Evolutionary conservation across 1,140 invertebrate species (phyloP).

Genomic region (Cotesia glomerata): DNA sequence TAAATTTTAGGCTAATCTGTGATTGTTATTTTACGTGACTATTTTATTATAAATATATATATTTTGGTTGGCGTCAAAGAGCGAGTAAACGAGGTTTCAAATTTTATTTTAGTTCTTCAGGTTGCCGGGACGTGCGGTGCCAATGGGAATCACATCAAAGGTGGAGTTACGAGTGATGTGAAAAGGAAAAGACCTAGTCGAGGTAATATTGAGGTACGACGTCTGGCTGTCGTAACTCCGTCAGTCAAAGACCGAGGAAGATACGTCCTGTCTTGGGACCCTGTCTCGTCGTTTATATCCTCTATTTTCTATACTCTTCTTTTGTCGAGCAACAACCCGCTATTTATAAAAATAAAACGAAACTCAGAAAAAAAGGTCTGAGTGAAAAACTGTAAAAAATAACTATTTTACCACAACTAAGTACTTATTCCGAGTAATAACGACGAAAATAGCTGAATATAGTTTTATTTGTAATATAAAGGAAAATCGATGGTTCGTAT

Average conservation of each 20-base stretch:
- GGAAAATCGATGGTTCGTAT: slow-evolving; percentile 14
- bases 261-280: neutral
- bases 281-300: slow-evolving; percentile 7
- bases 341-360: neutral
- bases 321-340: neutral
- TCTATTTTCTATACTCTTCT: neutral
- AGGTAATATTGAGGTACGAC: slow-evolving; percentile 30
- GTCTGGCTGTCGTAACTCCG: slow-evolving; percentile 27
- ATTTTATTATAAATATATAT: no score
- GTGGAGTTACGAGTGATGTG: slow-evolving; percentile 6
- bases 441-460: slow-evolving; percentile 2
- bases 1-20: no score
- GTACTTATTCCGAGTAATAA: neutral
- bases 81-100: neutral
- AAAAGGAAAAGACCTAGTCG: neutral
- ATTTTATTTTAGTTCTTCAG: slow-evolving; percentile 7
- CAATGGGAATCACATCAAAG: slow-evolving; percentile 32
- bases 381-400: no score
- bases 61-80: neutral
- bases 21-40: no score
- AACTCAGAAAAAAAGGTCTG: neutral
- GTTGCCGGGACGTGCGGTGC: neutral
- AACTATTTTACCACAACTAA: no score
- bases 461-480: neutral
- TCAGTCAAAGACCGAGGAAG: slow-evolving; percentile 23